Evolutionary conservation across 2,797 vertebrate genomes (phyloP).

Genomic region (Neopelma chrysocephalum): DNA sequence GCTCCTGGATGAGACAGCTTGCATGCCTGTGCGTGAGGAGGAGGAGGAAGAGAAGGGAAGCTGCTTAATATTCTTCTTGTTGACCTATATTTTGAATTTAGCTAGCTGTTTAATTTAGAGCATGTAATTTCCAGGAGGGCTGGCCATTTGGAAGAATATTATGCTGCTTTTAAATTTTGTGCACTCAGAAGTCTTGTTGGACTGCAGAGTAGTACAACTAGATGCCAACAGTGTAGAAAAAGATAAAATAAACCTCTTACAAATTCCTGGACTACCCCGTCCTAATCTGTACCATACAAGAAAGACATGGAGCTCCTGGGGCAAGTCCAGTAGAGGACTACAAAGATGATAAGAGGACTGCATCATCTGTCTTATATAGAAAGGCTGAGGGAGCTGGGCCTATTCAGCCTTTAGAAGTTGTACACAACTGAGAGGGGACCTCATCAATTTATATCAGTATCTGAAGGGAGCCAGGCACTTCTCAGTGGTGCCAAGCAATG

Average conservation of each 20-base stretch:
- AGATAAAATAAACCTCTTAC: neutral
- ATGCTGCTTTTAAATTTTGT: neutral
- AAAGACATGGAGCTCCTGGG: neutral
- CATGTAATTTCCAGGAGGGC: neutral
- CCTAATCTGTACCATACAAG: neutral
- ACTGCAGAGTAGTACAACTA: neutral
- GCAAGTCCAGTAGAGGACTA: neutral
- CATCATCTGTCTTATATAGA: neutral
- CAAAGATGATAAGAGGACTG: neutral
- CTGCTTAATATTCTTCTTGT: slow-evolving; percentile 40
- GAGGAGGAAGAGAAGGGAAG: neutral
- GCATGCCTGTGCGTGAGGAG: neutral
- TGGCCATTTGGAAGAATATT: neutral
- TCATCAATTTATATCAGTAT: neutral
- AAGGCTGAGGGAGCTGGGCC: neutral
- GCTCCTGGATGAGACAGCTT: slow-evolving; percentile 7
- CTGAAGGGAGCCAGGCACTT: neutral
- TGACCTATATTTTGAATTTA: slow-evolving; percentile 25
- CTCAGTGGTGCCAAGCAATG: neutral
- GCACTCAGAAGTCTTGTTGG: neutral
- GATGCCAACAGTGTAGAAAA: neutral
- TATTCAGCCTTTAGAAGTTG: neutral
- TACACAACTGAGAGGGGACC: neutral
- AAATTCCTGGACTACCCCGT: neutral
- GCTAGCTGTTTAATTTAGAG: neutral